Evolutionary conservation across 2,797 vertebrate species (phyloP).

Genomic region (Neoniphon sammara): DNA sequence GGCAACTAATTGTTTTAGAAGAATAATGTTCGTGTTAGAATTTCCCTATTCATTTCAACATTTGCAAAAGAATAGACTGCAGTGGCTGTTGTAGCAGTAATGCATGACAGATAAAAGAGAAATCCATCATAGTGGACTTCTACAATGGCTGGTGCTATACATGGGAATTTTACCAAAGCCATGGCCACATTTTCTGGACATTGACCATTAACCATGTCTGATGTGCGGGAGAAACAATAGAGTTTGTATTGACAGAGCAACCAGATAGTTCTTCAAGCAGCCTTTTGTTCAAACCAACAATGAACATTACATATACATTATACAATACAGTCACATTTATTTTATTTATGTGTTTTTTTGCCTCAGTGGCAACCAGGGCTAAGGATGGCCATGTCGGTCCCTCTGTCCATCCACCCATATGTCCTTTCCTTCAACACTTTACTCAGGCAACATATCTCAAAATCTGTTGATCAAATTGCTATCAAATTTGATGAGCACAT

Average conservation of each 20-base stretch:
- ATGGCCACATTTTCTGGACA: neutral
- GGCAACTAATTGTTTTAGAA: neutral
- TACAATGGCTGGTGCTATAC: neutral
- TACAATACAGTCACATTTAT: too few species aligned
- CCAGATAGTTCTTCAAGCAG: constrained; percentile 8
- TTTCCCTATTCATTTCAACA: too few species aligned
- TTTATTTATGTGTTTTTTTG: too few species aligned
- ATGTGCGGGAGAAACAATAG: neutral
- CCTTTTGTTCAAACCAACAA: neutral
- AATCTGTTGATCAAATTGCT: too few species aligned
- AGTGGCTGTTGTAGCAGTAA: neutral
- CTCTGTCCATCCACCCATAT: too few species aligned
- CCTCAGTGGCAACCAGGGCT: too few species aligned
- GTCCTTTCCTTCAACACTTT: too few species aligned
- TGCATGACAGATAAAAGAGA: neutral
- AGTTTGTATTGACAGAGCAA: neutral
- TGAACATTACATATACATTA: neutral
- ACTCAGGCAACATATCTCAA: too few species aligned
- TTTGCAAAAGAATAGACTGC: too few species aligned
- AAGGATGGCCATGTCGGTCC: too few species aligned
- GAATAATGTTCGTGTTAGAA: too few species aligned
- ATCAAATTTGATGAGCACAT: too few species aligned
- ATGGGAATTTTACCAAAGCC: neutral
- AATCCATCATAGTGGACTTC: neutral
- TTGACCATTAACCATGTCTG: neutral